Base-by-base conservation (phyloP, 2,888 invertebrate genomes). In the Hedychridium roseum region DNA sequence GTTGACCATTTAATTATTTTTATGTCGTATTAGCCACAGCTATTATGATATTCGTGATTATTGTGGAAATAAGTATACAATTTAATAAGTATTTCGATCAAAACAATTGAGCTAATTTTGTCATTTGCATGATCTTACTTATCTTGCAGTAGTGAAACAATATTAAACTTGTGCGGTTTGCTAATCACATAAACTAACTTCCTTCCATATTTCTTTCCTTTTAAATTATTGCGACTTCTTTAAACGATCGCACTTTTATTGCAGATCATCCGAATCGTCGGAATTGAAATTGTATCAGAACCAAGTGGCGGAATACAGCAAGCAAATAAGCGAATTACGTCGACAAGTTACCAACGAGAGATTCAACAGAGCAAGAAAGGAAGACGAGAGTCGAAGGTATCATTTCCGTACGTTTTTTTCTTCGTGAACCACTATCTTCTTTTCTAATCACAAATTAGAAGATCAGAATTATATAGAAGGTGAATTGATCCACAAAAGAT, bases 341-440 rank as follows among this genome's bases (percentile, higher is more conserved):
- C 73, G 83, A 50, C 81, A 84, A 59, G 78, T 84, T 17, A 82
- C 82, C 1, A 82, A 84, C 47, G 83, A 83, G 63, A 72, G 82
- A 50, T 84, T 82, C 66, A 78, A 79, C 58, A 79, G 80, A 42
- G 79, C 81, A 2, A 71, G 75, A 56, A 69, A 71, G 43, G 78
- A 80, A 6, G 80, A 81, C 50, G 80, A 81, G 41, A 66, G 39
- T 56, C 63, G 74, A 49, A 73, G 76, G 76, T 76, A 71, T 49
- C 3, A 36, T 12, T 3, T 34, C 32, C 15, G 9, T 14, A 2
- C 14, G 16, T 9, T 14, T 6, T 12, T 31, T 14, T 12, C 12
- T 14, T 3, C 9, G 16, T 31, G 15, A 15, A 31, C 9, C 7
- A 4, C 4, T 6, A n/a, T 14, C 1, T 28, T 11, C 28, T 3